Base-by-base conservation (phyloP, 2,797 vertebrate species). In the Spea hammondii region DNA sequence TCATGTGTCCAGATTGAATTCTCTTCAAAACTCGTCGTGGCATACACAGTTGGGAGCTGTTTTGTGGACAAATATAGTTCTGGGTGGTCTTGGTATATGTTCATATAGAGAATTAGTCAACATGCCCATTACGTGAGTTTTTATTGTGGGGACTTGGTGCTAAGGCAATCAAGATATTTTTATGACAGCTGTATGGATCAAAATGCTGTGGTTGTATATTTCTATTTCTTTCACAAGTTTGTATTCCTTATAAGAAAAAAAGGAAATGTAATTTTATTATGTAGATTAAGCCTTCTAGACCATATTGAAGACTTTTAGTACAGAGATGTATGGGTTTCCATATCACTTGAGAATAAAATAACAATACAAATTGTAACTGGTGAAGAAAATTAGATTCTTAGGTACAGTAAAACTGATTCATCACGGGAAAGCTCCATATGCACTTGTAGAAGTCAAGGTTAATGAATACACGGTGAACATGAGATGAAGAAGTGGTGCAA, bases 371-470 rank as follows among this genome's bases (percentile, higher is more conserved):
- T 74, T 65, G 14, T 79, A 74, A 45, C 64, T 55, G 50, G 17
- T 6, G 32, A 53, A 66, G 53, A 74, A 74, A 74, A 79, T 70
- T 54, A 54, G 13, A 74, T 79, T 79, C 65, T 49, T 64, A 79
- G 72, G 55, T 79, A 79, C 72, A 74, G 78, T 70, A 64, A 79
- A 74, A 74, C 72, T 70, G 72, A 79, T 74, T 79, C 65, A 79
- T 79, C 78, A 79, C 11, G 10, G 59, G 65, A 79, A 55, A 62
- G 77, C 48, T 69, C 71, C 65, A 73, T 73, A 75, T 69, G 66
- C 78, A 79, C 73, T 76, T 80, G 79, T 76, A 53, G 14, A 76
- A 80, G 59, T 71, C 73, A 70, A 75, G 72, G 78, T 76, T 80
- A 75, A 80, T 76, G 72, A 80, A 76, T 66, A 71, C 67, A 70